Evolutionary conservation across 2,113 vertebrate species (phyloP).

Genomic region (Ploceus nigricollis): DNA sequence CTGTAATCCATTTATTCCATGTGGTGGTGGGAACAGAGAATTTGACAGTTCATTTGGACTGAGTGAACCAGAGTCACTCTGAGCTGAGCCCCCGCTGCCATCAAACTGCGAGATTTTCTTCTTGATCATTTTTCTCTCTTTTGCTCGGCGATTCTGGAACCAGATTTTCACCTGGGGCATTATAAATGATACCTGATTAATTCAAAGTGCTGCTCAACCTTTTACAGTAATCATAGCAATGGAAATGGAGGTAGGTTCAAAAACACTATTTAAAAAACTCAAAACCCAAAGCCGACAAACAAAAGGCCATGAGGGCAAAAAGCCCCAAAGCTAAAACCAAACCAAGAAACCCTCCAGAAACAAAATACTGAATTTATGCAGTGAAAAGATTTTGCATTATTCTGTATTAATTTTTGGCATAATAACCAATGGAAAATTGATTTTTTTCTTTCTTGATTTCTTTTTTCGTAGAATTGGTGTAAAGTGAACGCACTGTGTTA

Average conservation of each 20-base stretch:
- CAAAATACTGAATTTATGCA: not conserved
- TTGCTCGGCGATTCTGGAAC: constrained; percentile 94
- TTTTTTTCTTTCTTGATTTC: not conserved
- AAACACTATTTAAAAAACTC: not conserved
- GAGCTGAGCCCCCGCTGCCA: constrained; percentile 83
- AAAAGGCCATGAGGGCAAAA: not conserved
- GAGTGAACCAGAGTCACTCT: constrained; percentile 91
- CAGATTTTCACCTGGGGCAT: constrained; percentile 89
- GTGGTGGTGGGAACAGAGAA: constrained; percentile 79
- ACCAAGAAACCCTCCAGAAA: not conserved
- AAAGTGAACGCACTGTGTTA: not conserved
- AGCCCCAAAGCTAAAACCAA: not conserved
- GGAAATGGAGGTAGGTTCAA: not conserved
- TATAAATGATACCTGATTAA: not conserved
- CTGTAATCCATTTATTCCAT: constrained; percentile 81
- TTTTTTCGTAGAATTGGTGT: not conserved
- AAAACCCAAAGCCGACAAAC: not conserved
- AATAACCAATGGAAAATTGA: not conserved
- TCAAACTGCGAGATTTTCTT: constrained; percentile 92
- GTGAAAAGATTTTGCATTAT: not conserved
- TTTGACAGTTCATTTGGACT: constrained; percentile 84
- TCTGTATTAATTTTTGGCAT: not conserved
- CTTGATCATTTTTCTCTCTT: constrained; percentile 92
- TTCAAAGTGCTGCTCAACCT: not conserved
- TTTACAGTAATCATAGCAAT: not conserved